A percentile compares a stretch with the other conserved stretches of the same genome.
These are phyloP conservation scores for Coenonympha arcania DNA, from an alignment of 2,888 invertebrate genomes.

Conservation along the genomic window DNA sequence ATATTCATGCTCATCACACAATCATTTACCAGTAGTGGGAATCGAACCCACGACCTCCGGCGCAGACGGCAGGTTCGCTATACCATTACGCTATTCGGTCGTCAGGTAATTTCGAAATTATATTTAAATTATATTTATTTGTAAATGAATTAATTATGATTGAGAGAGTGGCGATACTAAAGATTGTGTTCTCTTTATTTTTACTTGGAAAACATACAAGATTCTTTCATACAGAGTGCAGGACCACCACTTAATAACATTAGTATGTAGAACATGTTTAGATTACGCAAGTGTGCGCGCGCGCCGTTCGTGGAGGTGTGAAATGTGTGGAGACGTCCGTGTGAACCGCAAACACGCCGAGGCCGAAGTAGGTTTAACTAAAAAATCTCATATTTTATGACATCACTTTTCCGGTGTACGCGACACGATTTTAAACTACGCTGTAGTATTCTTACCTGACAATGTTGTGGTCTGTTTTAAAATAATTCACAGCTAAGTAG, in stretches of 20 bases:
- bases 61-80: too few relatives aligned
- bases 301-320: slow-evolving; percentile 15
- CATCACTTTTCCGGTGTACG: slow-evolving; percentile 9
- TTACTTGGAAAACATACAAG: too few relatives aligned
- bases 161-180: too few relatives aligned
- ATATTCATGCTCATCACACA: too few relatives aligned
- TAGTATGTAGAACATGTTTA: slow-evolving; percentile 3
- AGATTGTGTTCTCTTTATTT: too few relatives aligned
- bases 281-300: slow-evolving; percentile 16
- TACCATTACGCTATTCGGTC: too few relatives aligned
- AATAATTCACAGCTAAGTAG: too few relatives aligned
- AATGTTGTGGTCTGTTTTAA: not conserved
- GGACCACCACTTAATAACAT: not conserved
- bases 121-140: too few relatives aligned
- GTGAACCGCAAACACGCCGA: slow-evolving; percentile 57
- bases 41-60: too few relatives aligned
- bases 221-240: not conserved
- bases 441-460: not conserved
- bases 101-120: too few relatives aligned
- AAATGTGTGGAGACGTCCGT: slow-evolving; percentile 49
- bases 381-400: slow-evolving; percentile 9
- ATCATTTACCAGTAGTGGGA: too few relatives aligned
- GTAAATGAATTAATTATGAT: too few relatives aligned
- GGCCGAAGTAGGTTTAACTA: slow-evolving; percentile 10
- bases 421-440: not conserved